Evolutionary conservation across 2,113 vertebrate species (phyloP), one percentile per base, ranked within the genome.

Genomic region (Hyaena hyaena): DNA sequence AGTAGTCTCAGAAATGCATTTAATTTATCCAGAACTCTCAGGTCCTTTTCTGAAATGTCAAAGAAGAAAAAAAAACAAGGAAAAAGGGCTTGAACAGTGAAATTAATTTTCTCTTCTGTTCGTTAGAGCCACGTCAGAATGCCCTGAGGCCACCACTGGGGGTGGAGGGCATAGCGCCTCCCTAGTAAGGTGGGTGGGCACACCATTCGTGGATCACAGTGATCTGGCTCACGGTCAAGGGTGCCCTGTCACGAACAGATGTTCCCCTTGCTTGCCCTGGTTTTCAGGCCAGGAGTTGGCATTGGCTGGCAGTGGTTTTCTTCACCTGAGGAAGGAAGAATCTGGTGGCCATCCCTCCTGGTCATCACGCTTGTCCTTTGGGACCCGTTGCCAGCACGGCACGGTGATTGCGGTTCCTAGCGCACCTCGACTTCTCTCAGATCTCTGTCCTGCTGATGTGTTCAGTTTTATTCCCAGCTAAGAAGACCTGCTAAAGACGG

Each of bases 31-130:
- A 53, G 71, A 81, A 48, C 69, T 58, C 39, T 35, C 23, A 31
- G 63, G 16, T n/a, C n/a, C 33, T 92, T 80, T 79, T 77, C 74
- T 58, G 21, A 65, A 74, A 50, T 88, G 33, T 35, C 7, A 24
- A n/a, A 61, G n/a, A 28, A 61, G 21, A 39, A 39, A 79, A 35
- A 86, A 35, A 55, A 80, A 86, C 31, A 35, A 14, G 45, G 55
- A 26, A 39, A 55, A 87, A 73, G 48, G 81, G 45, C 55, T 35
- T 3, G 26, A 61, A 19, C 28, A 28, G 69, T 28, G 28, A 74
- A 33, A 28, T 68, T 76, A 16, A 26, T 65, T 96, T 91, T 95
- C 74, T 89, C 61, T 55, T 53, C 12, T 93, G 77, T 88, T 88
- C 86, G 76, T 58, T 55, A 21, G 74, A 55, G 73, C 11, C 24